Evolutionary conservation across 2,888 invertebrate genomes (phyloP).

Genomic region (Monochamus alternatus): DNA sequence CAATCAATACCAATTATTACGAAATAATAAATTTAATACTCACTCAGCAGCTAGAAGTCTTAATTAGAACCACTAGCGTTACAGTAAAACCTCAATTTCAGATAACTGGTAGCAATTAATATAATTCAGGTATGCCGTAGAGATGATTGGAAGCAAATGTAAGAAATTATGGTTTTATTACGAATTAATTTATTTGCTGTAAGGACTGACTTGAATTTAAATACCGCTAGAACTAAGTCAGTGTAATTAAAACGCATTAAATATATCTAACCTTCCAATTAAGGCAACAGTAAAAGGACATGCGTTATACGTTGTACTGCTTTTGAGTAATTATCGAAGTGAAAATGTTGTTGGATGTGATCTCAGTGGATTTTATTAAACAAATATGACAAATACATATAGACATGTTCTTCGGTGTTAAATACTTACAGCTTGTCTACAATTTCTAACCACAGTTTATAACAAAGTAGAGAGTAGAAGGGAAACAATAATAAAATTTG

Average conservation of each 20-base stretch:
- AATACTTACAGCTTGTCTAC: too few relatives aligned
- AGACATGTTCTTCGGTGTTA: too few relatives aligned
- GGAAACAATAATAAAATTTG: too few relatives aligned
- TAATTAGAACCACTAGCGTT: background rate
- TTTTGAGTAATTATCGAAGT: too few relatives aligned
- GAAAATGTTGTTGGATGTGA: too few relatives aligned
- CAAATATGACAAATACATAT: too few relatives aligned
- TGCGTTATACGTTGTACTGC: too few relatives aligned
- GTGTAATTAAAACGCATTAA: background rate
- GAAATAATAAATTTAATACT: background rate
- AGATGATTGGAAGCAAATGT: background rate
- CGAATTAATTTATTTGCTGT: background rate
- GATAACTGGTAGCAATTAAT: background rate
- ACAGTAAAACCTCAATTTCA: background rate
- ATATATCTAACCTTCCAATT: background rate
- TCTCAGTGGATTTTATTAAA: too few relatives aligned
- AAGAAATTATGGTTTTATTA: background rate
- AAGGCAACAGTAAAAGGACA: background rate
- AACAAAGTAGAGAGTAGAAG: too few relatives aligned
- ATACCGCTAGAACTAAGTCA: background rate
- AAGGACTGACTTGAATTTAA: background rate
- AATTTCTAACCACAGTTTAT: too few relatives aligned
- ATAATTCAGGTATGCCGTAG: background rate
- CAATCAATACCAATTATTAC: background rate
- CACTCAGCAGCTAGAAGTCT: background rate